phyloP scores from a whole-genome alignment of 2,888 invertebrate species.

The Danaus chrysippus region DNA sequence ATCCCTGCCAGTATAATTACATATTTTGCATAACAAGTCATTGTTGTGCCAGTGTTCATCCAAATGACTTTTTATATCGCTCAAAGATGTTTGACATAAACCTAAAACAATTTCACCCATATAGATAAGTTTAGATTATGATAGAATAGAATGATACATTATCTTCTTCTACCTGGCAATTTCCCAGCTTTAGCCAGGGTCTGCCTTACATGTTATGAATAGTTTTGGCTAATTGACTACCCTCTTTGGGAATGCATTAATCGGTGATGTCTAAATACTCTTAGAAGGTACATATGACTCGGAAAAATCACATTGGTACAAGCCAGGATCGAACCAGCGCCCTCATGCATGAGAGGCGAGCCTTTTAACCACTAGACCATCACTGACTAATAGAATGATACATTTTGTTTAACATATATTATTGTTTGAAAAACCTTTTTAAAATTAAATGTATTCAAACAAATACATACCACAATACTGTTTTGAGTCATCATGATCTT shows the following conservation, averaged over 20 bases:
- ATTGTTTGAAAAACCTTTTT: not conserved
- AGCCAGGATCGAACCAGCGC: no score
- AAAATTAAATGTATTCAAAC: not conserved
- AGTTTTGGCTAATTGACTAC: no score
- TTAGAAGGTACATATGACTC: no score
- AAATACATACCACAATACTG: not conserved
- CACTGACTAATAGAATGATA: slow-evolving; percentile 5
- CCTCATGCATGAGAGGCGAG: no score
- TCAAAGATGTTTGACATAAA: slow-evolving; percentile 37
- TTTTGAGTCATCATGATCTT: slow-evolving; percentile 9
- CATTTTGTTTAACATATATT: not conserved
- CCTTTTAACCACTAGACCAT: no score
- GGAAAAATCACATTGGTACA: no score
- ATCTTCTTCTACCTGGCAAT: no score
- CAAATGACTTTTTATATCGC: slow-evolving; percentile 40
- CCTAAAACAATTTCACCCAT: slow-evolving; percentile 36
- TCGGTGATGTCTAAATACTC: no score
- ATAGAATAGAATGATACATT: not conserved
- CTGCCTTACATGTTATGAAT: no score
- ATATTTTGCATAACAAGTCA: slow-evolving; percentile 48
- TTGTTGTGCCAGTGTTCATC: slow-evolving; percentile 46
- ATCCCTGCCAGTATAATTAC: slow-evolving; percentile 50
- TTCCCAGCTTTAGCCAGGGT: no score
- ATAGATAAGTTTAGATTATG: not conserved
- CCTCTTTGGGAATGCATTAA: no score